Evolutionary conservation across 1,140 invertebrate species (phyloP).

Genomic region (Zaprionus vittiger): DNA sequence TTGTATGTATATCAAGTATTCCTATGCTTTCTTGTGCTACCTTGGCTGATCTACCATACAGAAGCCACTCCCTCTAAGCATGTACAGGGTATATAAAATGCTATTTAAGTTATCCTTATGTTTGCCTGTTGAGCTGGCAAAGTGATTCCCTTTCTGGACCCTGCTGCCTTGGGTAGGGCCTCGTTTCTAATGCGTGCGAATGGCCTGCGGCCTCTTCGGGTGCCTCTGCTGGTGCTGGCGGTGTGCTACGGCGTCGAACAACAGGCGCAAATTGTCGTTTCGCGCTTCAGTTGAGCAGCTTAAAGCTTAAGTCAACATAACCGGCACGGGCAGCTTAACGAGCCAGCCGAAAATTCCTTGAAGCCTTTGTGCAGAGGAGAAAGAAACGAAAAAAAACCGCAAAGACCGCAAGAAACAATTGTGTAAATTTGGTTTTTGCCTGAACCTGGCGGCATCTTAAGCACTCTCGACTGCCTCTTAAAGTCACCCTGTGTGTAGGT

Average conservation of each 20-base stretch:
- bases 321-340: slow-evolving; percentile 36
- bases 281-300: slow-evolving; percentile 80
- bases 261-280: slow-evolving; percentile 77
- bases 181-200: slow-evolving; percentile 52
- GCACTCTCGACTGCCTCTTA: slow-evolving; percentile 67
- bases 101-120: slow-evolving; percentile 49
- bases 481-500: slow-evolving; percentile 43
- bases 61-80: background rate
- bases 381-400: slow-evolving; percentile 21
- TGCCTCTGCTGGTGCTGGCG: background rate
- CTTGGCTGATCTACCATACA: background rate
- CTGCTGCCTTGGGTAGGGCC: background rate
- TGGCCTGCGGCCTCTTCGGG: slow-evolving; percentile 5
- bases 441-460: slow-evolving; percentile 63
- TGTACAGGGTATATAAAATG: slow-evolving; percentile 11
- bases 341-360: slow-evolving; percentile 52
- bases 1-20: too few species aligned
- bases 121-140: slow-evolving; percentile 22
- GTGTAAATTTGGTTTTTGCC: slow-evolving; percentile 67
- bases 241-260: slow-evolving; percentile 47
- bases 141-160: slow-evolving; percentile 37
- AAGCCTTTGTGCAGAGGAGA: slow-evolving; percentile 54
- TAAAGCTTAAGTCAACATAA: slow-evolving; percentile 76
- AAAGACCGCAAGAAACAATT: slow-evolving; percentile 45
- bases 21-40: too few species aligned